Percentiles rank a stretch among this genome's conserved stretches.
Conservation (phyloP, 92 coral and sea anemone genomes). For the Pocillopora grandis region DNA sequence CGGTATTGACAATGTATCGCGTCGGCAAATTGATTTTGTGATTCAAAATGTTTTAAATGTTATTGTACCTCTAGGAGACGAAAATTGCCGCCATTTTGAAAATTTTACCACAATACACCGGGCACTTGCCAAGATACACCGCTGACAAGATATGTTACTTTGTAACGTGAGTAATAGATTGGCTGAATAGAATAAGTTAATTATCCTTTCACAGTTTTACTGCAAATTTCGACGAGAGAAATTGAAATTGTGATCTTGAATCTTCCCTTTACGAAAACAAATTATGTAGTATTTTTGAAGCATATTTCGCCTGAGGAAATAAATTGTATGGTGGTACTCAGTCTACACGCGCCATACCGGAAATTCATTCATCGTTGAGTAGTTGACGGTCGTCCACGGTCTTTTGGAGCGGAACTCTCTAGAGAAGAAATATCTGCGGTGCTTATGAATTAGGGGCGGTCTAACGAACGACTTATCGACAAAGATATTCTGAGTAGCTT, state of each 20-base stretch:
- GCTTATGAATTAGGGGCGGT: background rate
- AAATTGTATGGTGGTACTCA: background rate
- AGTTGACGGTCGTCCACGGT: background rate
- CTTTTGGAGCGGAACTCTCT: constrained; percentile 19
- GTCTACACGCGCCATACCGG: constrained; percentile 11
- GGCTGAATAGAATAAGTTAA: no score
- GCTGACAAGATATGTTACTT: background rate
- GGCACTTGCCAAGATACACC: background rate
- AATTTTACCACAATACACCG: background rate
- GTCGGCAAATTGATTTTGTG: background rate
- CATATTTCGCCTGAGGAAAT: background rate
- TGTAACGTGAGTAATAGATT: no score
- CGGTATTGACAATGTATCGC: background rate
- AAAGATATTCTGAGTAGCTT: background rate
- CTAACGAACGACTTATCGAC: background rate
- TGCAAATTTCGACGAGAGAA: no score
- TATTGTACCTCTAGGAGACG: background rate
- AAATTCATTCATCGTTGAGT: constrained; percentile 4
- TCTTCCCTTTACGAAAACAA: no score
- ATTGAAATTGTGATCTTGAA: no score
- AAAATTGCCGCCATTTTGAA: constrained; percentile 23
- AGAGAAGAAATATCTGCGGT: constrained; percentile 21
- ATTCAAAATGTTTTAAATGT: background rate
- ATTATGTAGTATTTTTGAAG: no score
- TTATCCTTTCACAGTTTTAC: no score